Evolutionary conservation across 2,113 vertebrate species (phyloP).

Genomic region (Dendrocopos noguchii): DNA sequence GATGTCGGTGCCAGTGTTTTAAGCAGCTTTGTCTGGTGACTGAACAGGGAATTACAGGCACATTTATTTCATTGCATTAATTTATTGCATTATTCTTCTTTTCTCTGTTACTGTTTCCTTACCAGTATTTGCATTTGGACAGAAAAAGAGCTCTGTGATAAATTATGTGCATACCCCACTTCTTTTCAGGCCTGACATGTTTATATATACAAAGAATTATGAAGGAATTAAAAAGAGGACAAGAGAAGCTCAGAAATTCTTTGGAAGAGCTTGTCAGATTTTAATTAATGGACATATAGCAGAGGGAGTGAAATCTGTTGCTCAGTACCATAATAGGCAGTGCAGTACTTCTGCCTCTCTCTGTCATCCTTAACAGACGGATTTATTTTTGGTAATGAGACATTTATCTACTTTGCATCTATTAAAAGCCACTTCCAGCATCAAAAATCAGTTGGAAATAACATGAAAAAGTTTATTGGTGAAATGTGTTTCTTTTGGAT

Average conservation of each 20-base stretch:
- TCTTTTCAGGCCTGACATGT: constrained; percentile 38
- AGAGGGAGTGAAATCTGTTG: constrained; percentile 53
- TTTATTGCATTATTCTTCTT: constrained; percentile 24
- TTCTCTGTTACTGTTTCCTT: constrained; percentile 14
- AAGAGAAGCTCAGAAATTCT: constrained; percentile 53
- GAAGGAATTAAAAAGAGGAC: constrained; percentile 33
- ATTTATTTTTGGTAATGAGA: constrained; percentile 72
- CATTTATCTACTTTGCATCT: constrained; percentile 56
- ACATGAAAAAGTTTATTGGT: background rate
- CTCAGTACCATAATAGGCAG: constrained; percentile 70
- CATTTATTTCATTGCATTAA: background rate
- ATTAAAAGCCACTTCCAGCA: constrained; percentile 45
- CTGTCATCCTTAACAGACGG: constrained; percentile 21
- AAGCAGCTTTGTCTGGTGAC: constrained; percentile 40
- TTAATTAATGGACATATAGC: constrained; percentile 54
- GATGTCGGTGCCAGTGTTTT: background rate
- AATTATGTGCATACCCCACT: background rate
- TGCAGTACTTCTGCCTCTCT: constrained; percentile 43
- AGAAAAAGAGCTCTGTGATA: background rate
- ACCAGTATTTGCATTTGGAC: background rate
- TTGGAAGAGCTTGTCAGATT: constrained; percentile 48
- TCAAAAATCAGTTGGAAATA: constrained; percentile 58
- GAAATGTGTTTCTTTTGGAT: constrained; percentile 23
- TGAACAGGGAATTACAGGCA: background rate
- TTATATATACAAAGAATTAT: constrained; percentile 57